Evolutionary conservation across 2,888 invertebrate species (phyloP), one percentile per base, ranked within the genome.

Genomic region (Ischnus inquisitorius): DNA sequence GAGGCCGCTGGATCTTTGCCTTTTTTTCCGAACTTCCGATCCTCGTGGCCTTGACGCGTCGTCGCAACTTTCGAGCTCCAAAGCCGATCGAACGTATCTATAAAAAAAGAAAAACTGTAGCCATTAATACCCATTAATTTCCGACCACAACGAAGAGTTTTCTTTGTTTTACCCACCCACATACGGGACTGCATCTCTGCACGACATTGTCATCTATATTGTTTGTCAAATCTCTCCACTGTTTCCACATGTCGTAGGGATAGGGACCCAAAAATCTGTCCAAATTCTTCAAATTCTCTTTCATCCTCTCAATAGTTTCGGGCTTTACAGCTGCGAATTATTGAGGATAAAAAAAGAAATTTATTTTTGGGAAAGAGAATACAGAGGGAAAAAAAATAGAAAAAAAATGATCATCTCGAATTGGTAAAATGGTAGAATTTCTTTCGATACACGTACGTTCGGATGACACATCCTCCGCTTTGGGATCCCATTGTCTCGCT

Each of bases 201-300:
- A 96, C 94, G 74, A 97, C 57, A 19, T 78, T 6, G 43, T 79
- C 75, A 41, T 88, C 90, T 51, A 91, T 92, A 82, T 90, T 94
- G 95, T 95, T 95, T 89, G 97, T 96, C 67, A 98, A 94, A 43
- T 96, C 94, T 86, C 96, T 96, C 99, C 99, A 99, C 89, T 97
- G 97, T 82, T 96, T 96, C 94, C 96, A 97, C 87, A 96, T 96
- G 85, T 98, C 97, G 93, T 97, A 98, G 0, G 99, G 99, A 94
- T 99, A 99, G 0, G 98, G 96, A 14, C 97, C 99, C 68, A 99
- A 94, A 93, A 96, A 97, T 83, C 95, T 94, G 91, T 98, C 98
- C 83, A 98, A 92, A 72, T 96, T 95, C 79, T 95, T 94, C 68
- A 97, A 92, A 93, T 97, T 97, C 19, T 95, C 94, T 91, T 95